Evolutionary conservation across 2,797 vertebrate species (phyloP).

Genomic region (Phalanger gymnotis): DNA sequence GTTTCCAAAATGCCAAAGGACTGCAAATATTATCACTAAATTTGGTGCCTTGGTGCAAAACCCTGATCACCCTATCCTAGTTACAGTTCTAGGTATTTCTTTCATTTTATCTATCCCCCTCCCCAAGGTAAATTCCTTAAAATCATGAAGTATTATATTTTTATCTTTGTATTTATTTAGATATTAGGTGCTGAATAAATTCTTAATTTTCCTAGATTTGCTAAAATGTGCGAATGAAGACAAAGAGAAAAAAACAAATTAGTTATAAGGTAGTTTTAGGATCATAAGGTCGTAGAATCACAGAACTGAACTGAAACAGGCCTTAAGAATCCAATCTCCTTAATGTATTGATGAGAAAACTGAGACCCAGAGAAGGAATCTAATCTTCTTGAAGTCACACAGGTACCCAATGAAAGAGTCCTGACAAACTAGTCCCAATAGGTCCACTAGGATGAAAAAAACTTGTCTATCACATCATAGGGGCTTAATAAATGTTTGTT

Average conservation of each 20-base stretch:
- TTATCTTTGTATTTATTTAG: not conserved
- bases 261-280: not conserved
- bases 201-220: not conserved
- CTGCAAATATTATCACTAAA: not conserved
- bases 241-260: not conserved
- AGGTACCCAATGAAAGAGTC: not conserved
- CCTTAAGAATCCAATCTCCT: not conserved
- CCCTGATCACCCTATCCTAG: not conserved
- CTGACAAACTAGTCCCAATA: not conserved
- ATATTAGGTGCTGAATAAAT: not conserved
- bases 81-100: not conserved
- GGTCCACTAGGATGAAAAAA: not conserved
- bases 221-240: not conserved
- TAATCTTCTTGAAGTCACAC: not conserved
- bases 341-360: not conserved
- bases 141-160: not conserved
- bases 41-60: not conserved
- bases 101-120: not conserved
- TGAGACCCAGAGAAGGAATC: not conserved
- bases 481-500: not conserved
- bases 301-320: not conserved
- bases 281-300: not conserved
- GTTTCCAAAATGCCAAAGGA: not conserved
- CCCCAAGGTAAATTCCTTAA: not conserved
- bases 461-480: not conserved